Conservation (phyloP, 2,888 invertebrate genomes). For the Ophion slaviceki region DNA sequence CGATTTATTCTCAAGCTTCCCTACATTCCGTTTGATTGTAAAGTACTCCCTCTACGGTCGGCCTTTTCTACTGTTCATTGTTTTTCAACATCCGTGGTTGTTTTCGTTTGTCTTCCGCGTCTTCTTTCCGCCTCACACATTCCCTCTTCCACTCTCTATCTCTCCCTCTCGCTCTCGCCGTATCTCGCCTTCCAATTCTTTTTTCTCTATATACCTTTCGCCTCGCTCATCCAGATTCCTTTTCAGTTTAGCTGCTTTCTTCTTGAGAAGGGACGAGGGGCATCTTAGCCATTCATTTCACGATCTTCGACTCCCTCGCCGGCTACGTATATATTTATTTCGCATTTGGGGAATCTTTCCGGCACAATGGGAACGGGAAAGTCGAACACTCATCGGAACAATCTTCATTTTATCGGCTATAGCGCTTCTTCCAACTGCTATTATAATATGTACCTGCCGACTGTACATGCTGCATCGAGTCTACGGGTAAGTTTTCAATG, state of each 20-base stretch:
- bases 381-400: slow-evolving; percentile 44
- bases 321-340: slow-evolving; percentile 23
- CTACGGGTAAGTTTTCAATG: not conserved
- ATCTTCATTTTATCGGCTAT: slow-evolving; percentile 30
- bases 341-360: slow-evolving; percentile 23
- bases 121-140: not conserved
- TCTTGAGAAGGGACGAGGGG: slow-evolving; percentile 16
- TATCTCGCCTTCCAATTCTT: not conserved
- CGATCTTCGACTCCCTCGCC: slow-evolving; percentile 16
- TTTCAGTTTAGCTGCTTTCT: slow-evolving; percentile 46
- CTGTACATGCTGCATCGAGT: not conserved
- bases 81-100: slow-evolving; percentile 14
- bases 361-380: slow-evolving; percentile 35
- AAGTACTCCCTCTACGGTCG: not conserved
- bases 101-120: not conserved
- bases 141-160: not conserved
- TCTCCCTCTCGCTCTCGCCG: not conserved
- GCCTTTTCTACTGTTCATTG: slow-evolving; percentile 37
- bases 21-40: slow-evolving; percentile 7
- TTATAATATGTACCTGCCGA: not conserved
- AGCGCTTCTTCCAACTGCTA: not conserved
- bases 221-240: slow-evolving; percentile 23
- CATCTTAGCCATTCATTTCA: slow-evolving; percentile 31
- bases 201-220: slow-evolving; percentile 8
- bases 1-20: slow-evolving; percentile 16